Percentiles rank a stretch among this genome's conserved stretches.
Evolutionary conservation across 2,797 vertebrate genomes (phyloP).

Genomic region (Urophycis tenuis): DNA sequence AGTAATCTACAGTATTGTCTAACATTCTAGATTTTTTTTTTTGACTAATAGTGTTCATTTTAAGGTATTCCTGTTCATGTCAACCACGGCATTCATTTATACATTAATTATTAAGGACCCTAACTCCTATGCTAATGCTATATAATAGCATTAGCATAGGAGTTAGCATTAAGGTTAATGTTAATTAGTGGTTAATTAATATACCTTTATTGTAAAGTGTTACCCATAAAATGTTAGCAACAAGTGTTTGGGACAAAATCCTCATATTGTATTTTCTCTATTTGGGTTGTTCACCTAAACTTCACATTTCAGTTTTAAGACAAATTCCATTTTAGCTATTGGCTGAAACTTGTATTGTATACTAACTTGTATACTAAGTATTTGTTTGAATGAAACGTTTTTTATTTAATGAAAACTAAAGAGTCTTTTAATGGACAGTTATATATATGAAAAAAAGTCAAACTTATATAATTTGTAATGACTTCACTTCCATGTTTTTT

Average conservation of each 20-base stretch:
- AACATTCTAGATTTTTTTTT: too few species aligned
- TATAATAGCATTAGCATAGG: too few species aligned
- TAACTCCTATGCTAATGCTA: too few species aligned
- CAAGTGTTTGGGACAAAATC: neutral
- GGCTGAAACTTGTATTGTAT: neutral
- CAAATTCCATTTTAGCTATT: neutral
- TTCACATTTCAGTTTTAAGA: neutral
- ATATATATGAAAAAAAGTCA: neutral
- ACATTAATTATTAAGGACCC: too few species aligned
- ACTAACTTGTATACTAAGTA: neutral
- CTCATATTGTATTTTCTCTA: neutral
- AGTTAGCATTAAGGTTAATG: too few species aligned
- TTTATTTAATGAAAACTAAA: neutral
- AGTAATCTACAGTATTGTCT: too few species aligned
- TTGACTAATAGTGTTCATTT: too few species aligned
- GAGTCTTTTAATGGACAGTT: neutral
- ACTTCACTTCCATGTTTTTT: neutral
- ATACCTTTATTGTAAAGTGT: too few species aligned
- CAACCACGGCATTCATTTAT: too few species aligned
- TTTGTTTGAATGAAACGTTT: neutral
- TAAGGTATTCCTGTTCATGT: too few species aligned
- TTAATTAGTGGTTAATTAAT: too few species aligned
- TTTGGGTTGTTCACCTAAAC: neutral
- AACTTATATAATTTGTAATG: neutral
- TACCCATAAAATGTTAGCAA: conserved; percentile 6